Conservation (phyloP, 2,888 invertebrate species). For the Caradrina kadenii region DNA sequence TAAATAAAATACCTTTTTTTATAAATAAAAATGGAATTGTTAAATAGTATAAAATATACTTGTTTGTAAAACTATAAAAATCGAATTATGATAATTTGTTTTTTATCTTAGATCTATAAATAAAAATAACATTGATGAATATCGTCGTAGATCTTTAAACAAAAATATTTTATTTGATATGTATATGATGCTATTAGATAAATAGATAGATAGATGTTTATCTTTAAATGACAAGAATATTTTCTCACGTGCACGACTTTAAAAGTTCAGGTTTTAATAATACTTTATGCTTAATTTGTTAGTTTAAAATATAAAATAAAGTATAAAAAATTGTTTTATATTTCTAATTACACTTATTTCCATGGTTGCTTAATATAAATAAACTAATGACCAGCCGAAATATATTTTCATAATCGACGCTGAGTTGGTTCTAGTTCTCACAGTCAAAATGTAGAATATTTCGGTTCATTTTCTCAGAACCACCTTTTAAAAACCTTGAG, state of each 20-base stretch:
- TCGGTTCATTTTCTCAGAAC: conserved; percentile 24
- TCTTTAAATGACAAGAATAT: no score
- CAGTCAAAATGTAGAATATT: conserved; percentile 32
- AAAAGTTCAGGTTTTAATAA: no score
- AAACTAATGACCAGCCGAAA: background rate
- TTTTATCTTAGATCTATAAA: background rate
- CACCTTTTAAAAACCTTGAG: conserved; percentile 30
- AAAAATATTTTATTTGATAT: no score
- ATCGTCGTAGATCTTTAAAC: background rate
- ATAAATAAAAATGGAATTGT: no score
- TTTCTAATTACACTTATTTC: no score
- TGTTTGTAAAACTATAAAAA: background rate
- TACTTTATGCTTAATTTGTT: background rate
- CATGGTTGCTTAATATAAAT: background rate
- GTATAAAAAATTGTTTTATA: background rate
- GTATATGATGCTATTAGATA: no score
- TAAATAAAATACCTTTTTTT: no score
- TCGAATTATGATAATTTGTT: background rate
- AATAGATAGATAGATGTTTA: no score
- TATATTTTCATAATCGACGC: background rate
- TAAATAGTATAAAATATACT: no score
- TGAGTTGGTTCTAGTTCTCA: background rate
- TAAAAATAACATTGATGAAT: background rate
- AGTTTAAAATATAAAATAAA: background rate
- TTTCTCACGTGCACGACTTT: no score